Evolutionary conservation across 1,140 invertebrate genomes (phyloP), one percentile per base, ranked within the genome.

Genomic region (Zaprionus tsacasi): DNA sequence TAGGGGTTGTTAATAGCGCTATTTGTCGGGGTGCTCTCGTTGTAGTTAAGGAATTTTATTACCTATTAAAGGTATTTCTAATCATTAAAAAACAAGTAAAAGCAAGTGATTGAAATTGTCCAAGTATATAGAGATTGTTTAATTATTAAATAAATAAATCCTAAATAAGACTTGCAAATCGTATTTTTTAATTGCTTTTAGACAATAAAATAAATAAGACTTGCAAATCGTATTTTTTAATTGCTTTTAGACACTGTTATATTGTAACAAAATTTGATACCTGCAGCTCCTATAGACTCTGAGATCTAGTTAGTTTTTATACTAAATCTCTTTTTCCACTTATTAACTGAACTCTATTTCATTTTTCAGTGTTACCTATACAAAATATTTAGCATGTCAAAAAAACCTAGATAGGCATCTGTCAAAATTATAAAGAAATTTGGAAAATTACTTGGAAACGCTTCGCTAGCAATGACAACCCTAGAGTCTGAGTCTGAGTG

Each of bases 1-100:
- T n/a, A 56, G 38, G 76, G 81, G 81, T 80, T 80, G 81, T 36
- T 78, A 0, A 6, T 33, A 33, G 45, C 10, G 43, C 5, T 66
- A 30, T 35, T 65, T 38, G 30, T 35, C 6, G 17, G n/a, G 38
- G 38, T 40, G 38, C 38, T 12, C 11, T 12, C 11, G 36, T 13
- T n/a, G 38, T n/a, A 64, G 50, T 66, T 45, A 21, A 30, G 12
- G 27, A 25, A 21, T 35, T 35, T 35, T 35, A 35, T 35, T 35
- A 8, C 10, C 0, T 7, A 35, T 50, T 58, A 0, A 45, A 45
- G n/a, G 40, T 2, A 8, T 15, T 45, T 45, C 40, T 15, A 45
- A 45, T 7, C 40, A 15, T n/a, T 45, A 15, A 15, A 45, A 15
- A 45, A 6, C 8, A 45, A 2, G 0, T 8, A 15, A 15, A 35